Percentiles rank a stretch among this genome's conserved stretches.
These are phyloP conservation scores for Calliopum simillimum DNA, from an alignment of 2,888 invertebrate genomes.

Conservation along the genomic window DNA sequence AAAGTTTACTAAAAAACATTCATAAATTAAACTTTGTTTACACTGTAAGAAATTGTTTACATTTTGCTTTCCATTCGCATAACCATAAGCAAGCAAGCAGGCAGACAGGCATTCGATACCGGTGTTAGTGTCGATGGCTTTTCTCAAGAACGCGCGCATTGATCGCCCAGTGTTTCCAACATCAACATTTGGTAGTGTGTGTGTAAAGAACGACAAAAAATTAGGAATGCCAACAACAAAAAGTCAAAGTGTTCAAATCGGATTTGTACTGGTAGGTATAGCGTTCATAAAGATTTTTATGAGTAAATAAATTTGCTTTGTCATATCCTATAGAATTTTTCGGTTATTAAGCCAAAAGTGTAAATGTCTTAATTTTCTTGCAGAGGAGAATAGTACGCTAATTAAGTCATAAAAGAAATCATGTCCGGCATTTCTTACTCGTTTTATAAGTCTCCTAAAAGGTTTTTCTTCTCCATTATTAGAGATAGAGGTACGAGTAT, in stretches of 20 bases:
- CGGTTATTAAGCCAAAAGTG: background rate
- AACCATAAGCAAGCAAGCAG: no score
- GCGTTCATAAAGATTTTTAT: no score
- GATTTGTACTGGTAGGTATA: no score
- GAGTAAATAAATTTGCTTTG: background rate
- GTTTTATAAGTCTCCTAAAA: no score
- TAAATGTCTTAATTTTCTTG: conserved; percentile 11
- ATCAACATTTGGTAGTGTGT: background rate
- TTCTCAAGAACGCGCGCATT: background rate
- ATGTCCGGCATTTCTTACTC: background rate
- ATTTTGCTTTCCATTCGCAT: background rate
- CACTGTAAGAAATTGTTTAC: conserved; percentile 16
- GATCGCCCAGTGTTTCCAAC: background rate
- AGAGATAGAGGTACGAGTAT: no score
- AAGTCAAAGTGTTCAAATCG: background rate
- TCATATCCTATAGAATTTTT: conserved; percentile 8
- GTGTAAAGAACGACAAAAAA: background rate
- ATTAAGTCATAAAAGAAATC: conserved; percentile 15
- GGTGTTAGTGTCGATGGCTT: no score
- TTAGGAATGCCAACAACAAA: conserved; percentile 4
- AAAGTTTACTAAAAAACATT: conserved; percentile 1
- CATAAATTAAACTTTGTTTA: conserved; percentile 15
- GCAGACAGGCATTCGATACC: no score
- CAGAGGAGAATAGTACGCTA: conserved; percentile 3
- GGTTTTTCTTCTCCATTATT: no score